Conservation (phyloP, 2,113 vertebrate genomes). For the Mormoops blainvillei region DNA sequence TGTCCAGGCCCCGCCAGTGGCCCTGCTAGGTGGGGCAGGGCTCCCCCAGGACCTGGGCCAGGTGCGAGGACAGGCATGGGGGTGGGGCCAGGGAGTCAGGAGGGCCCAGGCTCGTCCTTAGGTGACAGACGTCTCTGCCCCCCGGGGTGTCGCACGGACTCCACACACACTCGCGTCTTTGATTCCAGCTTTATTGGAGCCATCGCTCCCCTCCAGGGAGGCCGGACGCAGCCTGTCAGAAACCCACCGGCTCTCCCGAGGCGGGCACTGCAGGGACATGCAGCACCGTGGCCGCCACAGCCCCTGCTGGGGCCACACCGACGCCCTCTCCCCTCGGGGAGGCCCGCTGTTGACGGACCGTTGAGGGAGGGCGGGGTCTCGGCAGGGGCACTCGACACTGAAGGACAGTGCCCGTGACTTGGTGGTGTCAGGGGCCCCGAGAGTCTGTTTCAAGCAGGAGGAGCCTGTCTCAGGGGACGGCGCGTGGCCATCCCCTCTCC, state of each 20-base stretch:
- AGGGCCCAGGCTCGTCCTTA: accelerated
- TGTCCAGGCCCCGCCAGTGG: not conserved
- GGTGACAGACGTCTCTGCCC: not conserved
- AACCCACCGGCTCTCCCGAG: not conserved
- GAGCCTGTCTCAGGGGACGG: conserved; percentile 47
- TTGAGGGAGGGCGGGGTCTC: not conserved
- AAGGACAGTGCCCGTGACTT: conserved; percentile 17
- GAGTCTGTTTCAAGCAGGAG: conserved; percentile 60
- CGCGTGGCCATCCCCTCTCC: conserved; percentile 20
- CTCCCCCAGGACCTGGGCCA: not conserved
- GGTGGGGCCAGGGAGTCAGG: accelerated
- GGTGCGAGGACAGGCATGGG: accelerated
- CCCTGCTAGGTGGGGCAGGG: not conserved
- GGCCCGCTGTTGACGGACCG: not conserved
- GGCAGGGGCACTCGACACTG: not conserved
- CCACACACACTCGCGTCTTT: not conserved
- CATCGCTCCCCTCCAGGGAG: not conserved
- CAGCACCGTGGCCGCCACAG: not conserved
- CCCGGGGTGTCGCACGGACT: accelerated
- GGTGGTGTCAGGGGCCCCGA: conserved; percentile 20
- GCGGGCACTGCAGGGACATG: not conserved
- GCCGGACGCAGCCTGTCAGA: conserved; percentile 1
- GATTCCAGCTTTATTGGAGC: conserved; percentile 69
- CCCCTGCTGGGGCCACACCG: not conserved
- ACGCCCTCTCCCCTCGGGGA: not conserved